Evolutionary conservation across 1,140 invertebrate genomes (phyloP).

Genomic region (Vanessa atalanta): DNA sequence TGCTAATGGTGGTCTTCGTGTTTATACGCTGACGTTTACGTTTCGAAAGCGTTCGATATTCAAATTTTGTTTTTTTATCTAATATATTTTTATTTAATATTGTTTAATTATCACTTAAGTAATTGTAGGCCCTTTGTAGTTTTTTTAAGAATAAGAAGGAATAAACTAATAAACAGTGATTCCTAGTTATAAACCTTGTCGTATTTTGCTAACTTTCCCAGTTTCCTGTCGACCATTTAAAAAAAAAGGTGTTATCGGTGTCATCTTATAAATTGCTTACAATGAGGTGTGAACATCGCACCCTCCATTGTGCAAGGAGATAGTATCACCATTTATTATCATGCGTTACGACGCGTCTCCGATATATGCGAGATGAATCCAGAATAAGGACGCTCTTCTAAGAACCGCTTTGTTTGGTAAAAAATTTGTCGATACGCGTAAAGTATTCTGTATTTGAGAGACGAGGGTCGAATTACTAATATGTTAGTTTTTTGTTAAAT

Average conservation of each 20-base stretch:
- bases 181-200: not conserved
- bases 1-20: slow-evolving; percentile 44
- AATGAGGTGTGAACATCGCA: slow-evolving; percentile 53
- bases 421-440: slow-evolving; percentile 59
- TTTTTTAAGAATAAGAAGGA: too few species aligned
- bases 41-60: slow-evolving; percentile 8
- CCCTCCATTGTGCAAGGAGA: slow-evolving; percentile 55
- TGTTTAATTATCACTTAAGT: too few species aligned
- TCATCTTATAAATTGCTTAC: slow-evolving; percentile 36
- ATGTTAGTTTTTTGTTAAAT: slow-evolving; percentile 21
- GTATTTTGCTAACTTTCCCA: not conserved
- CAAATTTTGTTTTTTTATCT: too few species aligned
- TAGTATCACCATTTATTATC: slow-evolving; percentile 56
- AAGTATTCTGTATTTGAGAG: slow-evolving; percentile 45
- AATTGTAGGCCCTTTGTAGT: too few species aligned
- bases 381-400: slow-evolving; percentile 56
- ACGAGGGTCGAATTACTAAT: slow-evolving; percentile 30
- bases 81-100: too few species aligned
- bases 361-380: slow-evolving; percentile 48
- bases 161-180: not conserved
- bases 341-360: slow-evolving; percentile 45
- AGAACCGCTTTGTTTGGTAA: slow-evolving; percentile 50
- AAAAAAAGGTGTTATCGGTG: slow-evolving; percentile 19
- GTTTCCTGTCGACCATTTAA: slow-evolving; percentile 15
- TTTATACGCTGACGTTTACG: not conserved